Evolutionary conservation across 2,113 vertebrate genomes (phyloP).

Genomic region (Ictidomys tridecemlineatus): DNA sequence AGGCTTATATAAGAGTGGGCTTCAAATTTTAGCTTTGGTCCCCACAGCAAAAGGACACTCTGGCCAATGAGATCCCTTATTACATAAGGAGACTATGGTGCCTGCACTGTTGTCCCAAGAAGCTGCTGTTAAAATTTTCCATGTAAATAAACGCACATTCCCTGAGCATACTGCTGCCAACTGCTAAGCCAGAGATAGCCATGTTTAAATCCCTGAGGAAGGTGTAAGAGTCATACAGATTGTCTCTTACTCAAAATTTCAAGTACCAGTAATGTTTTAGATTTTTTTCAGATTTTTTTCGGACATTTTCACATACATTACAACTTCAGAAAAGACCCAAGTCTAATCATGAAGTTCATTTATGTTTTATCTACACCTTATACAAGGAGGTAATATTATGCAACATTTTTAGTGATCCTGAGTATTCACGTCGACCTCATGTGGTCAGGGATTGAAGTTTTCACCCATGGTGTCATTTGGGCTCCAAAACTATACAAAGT

Average conservation of each 20-base stretch:
- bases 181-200: background rate
- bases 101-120: background rate
- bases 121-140: background rate
- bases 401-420: background rate
- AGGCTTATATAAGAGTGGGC: background rate
- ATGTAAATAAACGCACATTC: background rate
- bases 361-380: background rate
- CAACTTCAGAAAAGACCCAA: background rate
- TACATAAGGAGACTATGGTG: background rate
- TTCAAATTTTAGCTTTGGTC: background rate
- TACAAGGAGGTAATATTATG: background rate
- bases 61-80: background rate
- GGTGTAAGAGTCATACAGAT: background rate
- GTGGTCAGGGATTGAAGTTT: background rate
- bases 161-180: background rate
- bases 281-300: background rate
- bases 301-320: background rate
- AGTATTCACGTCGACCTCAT: background rate
- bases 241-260: background rate
- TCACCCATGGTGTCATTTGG: background rate
- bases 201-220: too few species aligned
- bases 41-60: background rate
- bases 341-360: background rate
- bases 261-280: background rate
- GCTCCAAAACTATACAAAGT: background rate